Percentiles rank a stretch among this genome's conserved stretches.
Evolutionary conservation across 2,888 invertebrate species (phyloP).

Genomic region (Strigamia crassipes): DNA sequence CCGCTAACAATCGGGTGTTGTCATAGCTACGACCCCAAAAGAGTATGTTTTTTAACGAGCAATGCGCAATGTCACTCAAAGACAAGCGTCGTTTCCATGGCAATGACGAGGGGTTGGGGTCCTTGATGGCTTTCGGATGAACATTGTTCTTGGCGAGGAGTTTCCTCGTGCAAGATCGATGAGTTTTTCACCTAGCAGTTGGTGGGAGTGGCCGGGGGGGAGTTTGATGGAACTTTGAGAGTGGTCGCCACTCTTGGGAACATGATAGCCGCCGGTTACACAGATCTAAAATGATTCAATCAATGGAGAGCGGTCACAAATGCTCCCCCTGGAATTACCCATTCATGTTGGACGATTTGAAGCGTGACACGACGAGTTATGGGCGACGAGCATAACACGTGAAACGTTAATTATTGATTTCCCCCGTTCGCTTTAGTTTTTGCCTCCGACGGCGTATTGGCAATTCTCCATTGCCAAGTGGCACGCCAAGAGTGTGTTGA

Average conservation of each 20-base stretch:
- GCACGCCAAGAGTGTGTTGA: constrained; percentile 88
- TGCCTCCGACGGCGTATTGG: constrained; percentile 8
- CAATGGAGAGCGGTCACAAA: constrained; percentile 13
- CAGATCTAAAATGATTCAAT: constrained; percentile 24
- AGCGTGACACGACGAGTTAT: not conserved
- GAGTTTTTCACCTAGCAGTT: not conserved
- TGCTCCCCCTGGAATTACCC: not conserved
- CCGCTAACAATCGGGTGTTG: not conserved
- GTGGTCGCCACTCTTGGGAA: not conserved
- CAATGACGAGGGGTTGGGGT: not conserved
- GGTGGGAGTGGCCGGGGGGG: not conserved
- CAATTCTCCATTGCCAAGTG: constrained; percentile 70
- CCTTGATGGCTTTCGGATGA: constrained; percentile 18
- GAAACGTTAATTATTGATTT: constrained; percentile 25
- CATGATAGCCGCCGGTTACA: not conserved
- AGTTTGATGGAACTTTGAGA: not conserved
- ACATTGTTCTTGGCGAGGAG: not conserved
- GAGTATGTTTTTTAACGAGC: not conserved
- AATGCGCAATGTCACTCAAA: not conserved
- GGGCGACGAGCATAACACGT: not conserved
- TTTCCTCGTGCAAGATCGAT: not conserved
- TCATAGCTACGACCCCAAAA: not conserved
- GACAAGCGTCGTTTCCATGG: not conserved
- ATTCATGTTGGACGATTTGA: not conserved
- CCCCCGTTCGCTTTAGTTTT: not conserved